Conservation (phyloP, 2,888 invertebrate species). For the Lymantria dispar region DNA sequence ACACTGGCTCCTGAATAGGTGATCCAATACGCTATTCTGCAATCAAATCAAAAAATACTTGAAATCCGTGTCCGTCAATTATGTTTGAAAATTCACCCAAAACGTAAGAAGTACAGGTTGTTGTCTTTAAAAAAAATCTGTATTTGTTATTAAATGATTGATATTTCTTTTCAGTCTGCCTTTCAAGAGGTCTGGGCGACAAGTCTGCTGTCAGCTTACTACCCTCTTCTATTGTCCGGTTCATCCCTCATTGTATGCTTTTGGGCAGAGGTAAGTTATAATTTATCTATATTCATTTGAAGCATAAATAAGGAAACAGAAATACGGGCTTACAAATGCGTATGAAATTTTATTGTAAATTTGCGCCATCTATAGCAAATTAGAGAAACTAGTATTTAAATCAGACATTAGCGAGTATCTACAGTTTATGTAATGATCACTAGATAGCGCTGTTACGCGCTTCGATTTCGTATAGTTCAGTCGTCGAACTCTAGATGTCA, state of each 20-base stretch:
- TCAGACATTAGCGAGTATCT: too few relatives aligned
- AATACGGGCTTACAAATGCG: background rate
- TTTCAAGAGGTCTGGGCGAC: constrained; percentile 93
- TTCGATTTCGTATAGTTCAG: constrained; percentile 4
- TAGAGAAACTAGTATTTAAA: too few relatives aligned
- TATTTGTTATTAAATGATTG: too few relatives aligned
- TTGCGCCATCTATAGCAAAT: constrained; percentile 27
- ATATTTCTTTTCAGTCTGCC: constrained; percentile 81
- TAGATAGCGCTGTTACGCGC: background rate
- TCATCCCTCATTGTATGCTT: constrained; percentile 95
- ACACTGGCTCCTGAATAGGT: too few relatives aligned
- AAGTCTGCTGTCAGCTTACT: constrained; percentile 93
- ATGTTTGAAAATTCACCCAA: too few relatives aligned
- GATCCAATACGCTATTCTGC: too few relatives aligned
- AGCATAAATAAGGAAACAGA: background rate
- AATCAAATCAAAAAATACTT: too few relatives aligned
- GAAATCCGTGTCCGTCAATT: too few relatives aligned
- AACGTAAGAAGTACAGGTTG: too few relatives aligned
- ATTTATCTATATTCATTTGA: background rate
- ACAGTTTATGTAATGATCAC: background rate
- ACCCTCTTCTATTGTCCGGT: constrained; percentile 93
- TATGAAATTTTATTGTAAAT: background rate
- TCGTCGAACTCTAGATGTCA: background rate
- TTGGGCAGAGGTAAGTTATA: constrained; percentile 93
- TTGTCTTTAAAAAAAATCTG: too few relatives aligned